phyloP scores from a whole-genome alignment of 2,888 invertebrate species.

The Melolontha melolontha region DNA sequence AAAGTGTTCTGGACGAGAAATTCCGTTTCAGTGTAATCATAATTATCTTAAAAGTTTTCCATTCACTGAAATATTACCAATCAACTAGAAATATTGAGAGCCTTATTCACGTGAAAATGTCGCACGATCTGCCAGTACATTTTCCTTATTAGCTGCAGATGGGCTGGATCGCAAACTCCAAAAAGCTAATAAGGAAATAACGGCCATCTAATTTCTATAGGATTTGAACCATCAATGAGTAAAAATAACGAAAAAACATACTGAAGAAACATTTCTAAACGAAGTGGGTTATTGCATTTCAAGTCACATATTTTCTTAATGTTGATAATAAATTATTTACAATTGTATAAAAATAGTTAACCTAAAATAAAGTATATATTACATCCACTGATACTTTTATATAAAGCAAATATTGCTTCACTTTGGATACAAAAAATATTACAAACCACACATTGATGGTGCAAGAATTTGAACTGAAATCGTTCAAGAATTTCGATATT shows the following conservation, averaged over 20 bases:
- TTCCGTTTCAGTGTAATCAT: slow-evolving; percentile 25
- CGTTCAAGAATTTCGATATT: no score
- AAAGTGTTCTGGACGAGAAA: slow-evolving; percentile 31
- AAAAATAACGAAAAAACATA: background rate
- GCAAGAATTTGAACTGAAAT: no score
- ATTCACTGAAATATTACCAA: slow-evolving; percentile 38
- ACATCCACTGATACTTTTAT: no score
- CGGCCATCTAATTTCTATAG: slow-evolving; percentile 10
- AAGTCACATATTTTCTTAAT: no score
- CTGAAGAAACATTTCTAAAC: background rate
- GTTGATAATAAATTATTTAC: no score
- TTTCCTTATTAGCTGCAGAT: slow-evolving; percentile 34
- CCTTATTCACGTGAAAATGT: slow-evolving; percentile 37
- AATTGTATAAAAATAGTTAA: no score
- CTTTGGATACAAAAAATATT: no score
- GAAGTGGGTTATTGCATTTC: background rate
- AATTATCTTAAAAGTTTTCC: slow-evolving; percentile 39
- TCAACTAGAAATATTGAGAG: slow-evolving; percentile 40
- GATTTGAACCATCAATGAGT: background rate
- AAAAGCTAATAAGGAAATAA: slow-evolving; percentile 25
- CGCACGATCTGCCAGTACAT: slow-evolving; percentile 38
- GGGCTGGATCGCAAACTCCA: slow-evolving; percentile 3
- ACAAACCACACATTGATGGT: no score
- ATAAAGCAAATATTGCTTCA: no score
- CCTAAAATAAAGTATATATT: no score